Conservation (phyloP, 1,140 invertebrate species). For the Drosophila chauvacae region DNA sequence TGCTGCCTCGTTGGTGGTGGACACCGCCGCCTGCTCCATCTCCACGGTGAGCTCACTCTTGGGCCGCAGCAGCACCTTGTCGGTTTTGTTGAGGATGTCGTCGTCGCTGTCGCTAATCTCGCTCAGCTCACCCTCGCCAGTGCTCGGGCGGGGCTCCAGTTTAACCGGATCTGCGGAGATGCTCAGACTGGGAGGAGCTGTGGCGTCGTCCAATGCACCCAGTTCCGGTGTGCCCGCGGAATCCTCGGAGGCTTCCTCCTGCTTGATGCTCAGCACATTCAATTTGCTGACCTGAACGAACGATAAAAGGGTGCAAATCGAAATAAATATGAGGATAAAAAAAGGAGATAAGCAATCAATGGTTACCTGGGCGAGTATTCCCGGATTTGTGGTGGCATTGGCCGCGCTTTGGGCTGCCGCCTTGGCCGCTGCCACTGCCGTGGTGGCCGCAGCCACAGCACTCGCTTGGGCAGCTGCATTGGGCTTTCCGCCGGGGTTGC, state of each 20-base stretch:
- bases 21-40: constrained; percentile 60
- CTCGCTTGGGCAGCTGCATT: constrained; percentile 72
- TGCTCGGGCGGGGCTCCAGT: constrained; percentile 46
- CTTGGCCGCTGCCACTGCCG: constrained; percentile 78
- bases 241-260: constrained; percentile 66
- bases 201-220: constrained; percentile 22
- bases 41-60: constrained; percentile 70
- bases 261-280: constrained; percentile 50
- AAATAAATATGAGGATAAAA: neutral
- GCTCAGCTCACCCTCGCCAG: constrained; percentile 88
- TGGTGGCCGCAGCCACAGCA: constrained; percentile 75
- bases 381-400: constrained; percentile 80
- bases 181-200: constrained; percentile 2
- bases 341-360: neutral
- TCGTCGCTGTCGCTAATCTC: constrained; percentile 95
- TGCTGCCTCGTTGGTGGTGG: constrained; percentile 26
- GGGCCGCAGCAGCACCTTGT: constrained; percentile 73
- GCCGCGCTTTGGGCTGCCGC: constrained; percentile 79
- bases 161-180: constrained; percentile 32
- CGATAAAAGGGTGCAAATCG: neutral
- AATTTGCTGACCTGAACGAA: constrained; percentile 51
- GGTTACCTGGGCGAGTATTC: constrained; percentile 66
- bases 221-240: constrained; percentile 52
- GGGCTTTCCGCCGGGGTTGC: constrained; percentile 33
- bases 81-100: constrained; percentile 89